Percentiles rank a stretch among this genome's conserved stretches.
phyloP scores from a whole-genome alignment of 2,797 vertebrate species.

The Schizopygopsis pylzovi region DNA sequence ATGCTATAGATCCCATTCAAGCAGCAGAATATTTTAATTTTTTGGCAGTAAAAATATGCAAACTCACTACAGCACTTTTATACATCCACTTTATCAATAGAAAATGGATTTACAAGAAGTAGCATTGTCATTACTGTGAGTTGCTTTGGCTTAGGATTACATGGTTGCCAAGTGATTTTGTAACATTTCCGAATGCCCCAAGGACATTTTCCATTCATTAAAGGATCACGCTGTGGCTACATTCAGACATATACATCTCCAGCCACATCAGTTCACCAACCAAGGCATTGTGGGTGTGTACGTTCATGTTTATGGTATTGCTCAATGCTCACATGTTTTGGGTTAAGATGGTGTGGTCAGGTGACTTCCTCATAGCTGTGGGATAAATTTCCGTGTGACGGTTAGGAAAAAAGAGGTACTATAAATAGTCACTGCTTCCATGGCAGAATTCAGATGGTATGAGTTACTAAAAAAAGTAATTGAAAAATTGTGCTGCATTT shows the following conservation, averaged over 20 bases:
- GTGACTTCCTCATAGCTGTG: constrained; percentile 41
- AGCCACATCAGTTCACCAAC: constrained; percentile 62
- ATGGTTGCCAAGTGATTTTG: constrained; percentile 9
- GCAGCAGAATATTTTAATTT: neutral
- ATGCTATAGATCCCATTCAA: neutral
- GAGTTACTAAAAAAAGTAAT: neutral
- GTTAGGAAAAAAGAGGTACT: neutral
- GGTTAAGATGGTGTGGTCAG: constrained; percentile 43
- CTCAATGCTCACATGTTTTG: constrained; percentile 11
- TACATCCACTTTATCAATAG: neutral
- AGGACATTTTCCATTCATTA: constrained; percentile 59
- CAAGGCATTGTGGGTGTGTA: constrained; percentile 43
- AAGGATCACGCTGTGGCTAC: constrained; percentile 52
- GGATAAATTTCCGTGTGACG: constrained; percentile 32
- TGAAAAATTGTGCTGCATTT: neutral
- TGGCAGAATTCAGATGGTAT: neutral
- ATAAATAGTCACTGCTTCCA: constrained; percentile 21
- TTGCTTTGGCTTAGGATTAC: neutral
- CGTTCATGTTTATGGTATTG: constrained; percentile 48
- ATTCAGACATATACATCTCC: constrained; percentile 62
- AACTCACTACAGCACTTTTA: neutral
- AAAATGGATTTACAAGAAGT: constrained; percentile 10
- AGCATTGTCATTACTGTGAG: neutral
- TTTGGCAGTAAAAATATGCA: neutral
- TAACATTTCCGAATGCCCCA: constrained; percentile 59